A percentile compares a stretch with the other conserved stretches of the same genome.
These are phyloP conservation scores for Calephelis nemesis DNA, from an alignment of 1,140 invertebrate genomes.

Conservation along the genomic window DNA sequence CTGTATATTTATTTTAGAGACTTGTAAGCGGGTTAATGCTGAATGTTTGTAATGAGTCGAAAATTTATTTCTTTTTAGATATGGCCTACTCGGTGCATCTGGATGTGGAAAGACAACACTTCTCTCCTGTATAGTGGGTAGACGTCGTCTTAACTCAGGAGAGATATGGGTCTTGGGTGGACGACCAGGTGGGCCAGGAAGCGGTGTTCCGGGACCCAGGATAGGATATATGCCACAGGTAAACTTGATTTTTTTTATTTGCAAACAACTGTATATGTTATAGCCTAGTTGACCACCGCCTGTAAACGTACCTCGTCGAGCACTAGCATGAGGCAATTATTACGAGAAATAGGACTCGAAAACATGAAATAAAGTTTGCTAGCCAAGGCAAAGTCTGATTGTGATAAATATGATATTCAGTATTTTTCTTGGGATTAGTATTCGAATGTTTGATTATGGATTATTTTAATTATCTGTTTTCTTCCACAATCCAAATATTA, in stretches of 20 bases:
- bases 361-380: no score
- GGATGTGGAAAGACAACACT: constrained; percentile 93
- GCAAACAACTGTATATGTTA: no score
- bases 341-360: no score
- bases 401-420: no score
- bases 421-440: no score
- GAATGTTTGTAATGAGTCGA: constrained; percentile 67
- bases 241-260: constrained; percentile 12
- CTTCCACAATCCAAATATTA: no score
- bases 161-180: constrained; percentile 91
- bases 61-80: constrained; percentile 79
- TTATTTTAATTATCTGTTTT: no score
- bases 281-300: no score
- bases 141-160: constrained; percentile 88
- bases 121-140: constrained; percentile 91
- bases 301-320: no score
- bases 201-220: constrained; percentile 90
- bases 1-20: not conserved
- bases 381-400: no score
- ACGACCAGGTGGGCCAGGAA: constrained; percentile 89
- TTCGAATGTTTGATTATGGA: no score
- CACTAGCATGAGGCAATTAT: no score
- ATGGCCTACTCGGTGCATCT: constrained; percentile 92
- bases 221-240: constrained; percentile 85
- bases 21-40: constrained; percentile 80